A percentile compares a stretch with the other conserved stretches of the same genome.
These are phyloP conservation scores for Clarias laeviceps DNA, from an alignment of 2,797 vertebrate species.

Conservation along the genomic window DNA sequence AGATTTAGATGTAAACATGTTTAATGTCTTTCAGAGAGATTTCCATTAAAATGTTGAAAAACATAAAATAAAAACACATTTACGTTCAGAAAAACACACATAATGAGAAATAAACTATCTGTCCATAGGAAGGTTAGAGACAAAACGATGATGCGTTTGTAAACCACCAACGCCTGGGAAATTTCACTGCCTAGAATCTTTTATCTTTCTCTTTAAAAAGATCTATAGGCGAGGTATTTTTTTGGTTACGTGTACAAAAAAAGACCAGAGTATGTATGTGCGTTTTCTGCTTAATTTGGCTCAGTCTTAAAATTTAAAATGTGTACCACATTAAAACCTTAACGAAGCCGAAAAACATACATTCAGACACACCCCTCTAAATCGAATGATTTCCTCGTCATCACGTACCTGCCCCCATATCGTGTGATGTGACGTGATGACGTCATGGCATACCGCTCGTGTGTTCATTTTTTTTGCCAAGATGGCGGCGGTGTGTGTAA, in stretches of 20 bases:
- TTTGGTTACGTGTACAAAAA: too few relatives aligned
- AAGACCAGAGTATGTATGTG: background rate
- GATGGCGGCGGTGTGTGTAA: slow-evolving; percentile 56
- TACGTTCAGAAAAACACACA: too few relatives aligned
- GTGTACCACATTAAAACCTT: background rate
- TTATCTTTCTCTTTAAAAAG: too few relatives aligned
- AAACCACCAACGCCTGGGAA: slow-evolving; percentile 54
- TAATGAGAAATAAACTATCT: too few relatives aligned
- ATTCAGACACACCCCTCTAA: background rate
- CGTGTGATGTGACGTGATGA: slow-evolving; percentile 32
- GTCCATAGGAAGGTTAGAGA: too few relatives aligned
- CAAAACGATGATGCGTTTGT: slow-evolving; percentile 53
- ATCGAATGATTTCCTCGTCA: slow-evolving; percentile 52
- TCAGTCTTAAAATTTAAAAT: background rate
- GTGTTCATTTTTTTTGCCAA: slow-evolving; percentile 45
- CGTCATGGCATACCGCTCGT: slow-evolving; percentile 24
- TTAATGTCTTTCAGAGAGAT: background rate
- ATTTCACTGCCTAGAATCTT: too few relatives aligned
- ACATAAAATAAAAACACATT: background rate
- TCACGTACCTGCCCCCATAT: slow-evolving; percentile 14
- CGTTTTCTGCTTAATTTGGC: background rate
- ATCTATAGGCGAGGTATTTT: too few relatives aligned
- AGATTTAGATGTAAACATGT: background rate
- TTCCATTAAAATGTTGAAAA: background rate
- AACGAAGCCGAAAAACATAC: background rate